Evolutionary conservation across 1,140 invertebrate species (phyloP), one percentile per base, ranked within the genome.

Genomic region (Lerema accius): DNA sequence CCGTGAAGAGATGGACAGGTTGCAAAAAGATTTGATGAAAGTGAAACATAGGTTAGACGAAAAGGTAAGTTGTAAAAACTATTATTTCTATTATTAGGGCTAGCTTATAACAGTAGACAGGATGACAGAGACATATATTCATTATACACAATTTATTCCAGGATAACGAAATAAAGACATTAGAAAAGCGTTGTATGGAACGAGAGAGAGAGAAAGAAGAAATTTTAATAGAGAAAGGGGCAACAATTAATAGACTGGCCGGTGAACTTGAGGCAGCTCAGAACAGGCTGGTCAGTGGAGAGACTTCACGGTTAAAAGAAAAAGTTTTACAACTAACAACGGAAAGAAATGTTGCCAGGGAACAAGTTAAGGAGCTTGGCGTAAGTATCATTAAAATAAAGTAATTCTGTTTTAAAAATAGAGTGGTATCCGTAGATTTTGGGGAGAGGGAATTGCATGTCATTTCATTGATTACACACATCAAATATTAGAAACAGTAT

Each of bases 191-290:
- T 7, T 93, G 92, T 66, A 81, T 87, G 61, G 89, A 92, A 1
- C 65, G 92, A n/a, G 92, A 93, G 28, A 77, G 82, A 16, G 89
- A 89, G 19, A 91, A 92, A 50, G 92, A 93, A 64, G 80, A 87
- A 4, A 83, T 93, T 65, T 50, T 93, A 5, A 73, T 92, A 49
- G 92, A 93, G 19, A 93, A 93, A 58, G 90, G 92, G 0, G 80
- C 81, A 0, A 92, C 87, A 15, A 92, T 93, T 14, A 93, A 93
- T 69, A 79, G 91, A 35, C 60, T 93, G 0, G 91, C 86, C 6
- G 62, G 74, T 6, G 92, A 92, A 3, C 40, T 93, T n/a, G 88
- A 92, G 60, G 82, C 89, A 1, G 90, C 92, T 0, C 93, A 93
- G 49, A 84, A 65, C 15, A 67, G 81, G 32, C 68, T 89, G 0